Evolutionary conservation across 2,113 vertebrate species (phyloP).

Genomic region (Cyanocitta stelleri): DNA sequence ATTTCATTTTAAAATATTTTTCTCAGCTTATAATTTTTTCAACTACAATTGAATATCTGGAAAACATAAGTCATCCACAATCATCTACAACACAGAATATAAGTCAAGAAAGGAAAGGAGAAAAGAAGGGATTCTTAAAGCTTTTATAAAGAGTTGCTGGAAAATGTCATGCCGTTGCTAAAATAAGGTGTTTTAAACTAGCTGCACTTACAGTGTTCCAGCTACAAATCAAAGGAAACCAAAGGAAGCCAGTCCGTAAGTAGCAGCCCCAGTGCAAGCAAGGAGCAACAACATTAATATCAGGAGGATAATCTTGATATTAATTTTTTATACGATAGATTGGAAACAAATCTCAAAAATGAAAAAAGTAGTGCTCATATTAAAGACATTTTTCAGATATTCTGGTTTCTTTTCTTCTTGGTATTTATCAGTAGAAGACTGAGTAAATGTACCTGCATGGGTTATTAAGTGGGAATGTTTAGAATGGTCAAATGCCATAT

Average conservation of each 20-base stretch:
- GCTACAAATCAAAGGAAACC: not conserved
- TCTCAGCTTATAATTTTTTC: not conserved
- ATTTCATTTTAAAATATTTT: not conserved
- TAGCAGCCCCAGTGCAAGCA: not conserved
- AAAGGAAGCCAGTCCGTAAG: not conserved
- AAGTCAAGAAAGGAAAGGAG: not conserved
- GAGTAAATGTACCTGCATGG: not conserved
- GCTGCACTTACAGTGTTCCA: not conserved
- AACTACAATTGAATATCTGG: not conserved
- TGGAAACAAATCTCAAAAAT: not conserved
- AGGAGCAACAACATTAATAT: not conserved
- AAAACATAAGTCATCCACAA: not conserved
- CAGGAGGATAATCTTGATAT: not conserved
- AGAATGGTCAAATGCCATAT: not conserved
- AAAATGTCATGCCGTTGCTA: not conserved
- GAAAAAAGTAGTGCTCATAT: not conserved
- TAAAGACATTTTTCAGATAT: not conserved
- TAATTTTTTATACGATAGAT: not conserved
- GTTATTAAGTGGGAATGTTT: not conserved
- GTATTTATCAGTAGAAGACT: not conserved
- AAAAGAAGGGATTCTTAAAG: not conserved
- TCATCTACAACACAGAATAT: not conserved
- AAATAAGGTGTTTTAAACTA: not conserved
- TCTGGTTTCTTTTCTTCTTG: not conserved
- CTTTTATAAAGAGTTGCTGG: not conserved